Conservation (phyloP, 1,140 invertebrate species). For the Cepaea nemoralis region DNA sequence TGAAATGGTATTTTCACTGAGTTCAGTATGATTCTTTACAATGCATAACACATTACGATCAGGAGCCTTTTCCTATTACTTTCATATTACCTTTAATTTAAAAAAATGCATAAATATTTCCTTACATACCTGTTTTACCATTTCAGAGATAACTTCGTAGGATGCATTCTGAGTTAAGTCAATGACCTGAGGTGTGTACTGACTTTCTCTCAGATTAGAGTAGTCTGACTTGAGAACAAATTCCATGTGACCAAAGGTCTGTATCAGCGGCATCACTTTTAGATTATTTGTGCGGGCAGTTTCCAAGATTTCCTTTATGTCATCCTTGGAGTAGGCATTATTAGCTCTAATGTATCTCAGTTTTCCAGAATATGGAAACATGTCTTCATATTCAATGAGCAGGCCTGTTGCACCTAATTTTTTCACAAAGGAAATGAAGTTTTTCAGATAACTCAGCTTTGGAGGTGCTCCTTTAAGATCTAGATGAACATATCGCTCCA, state of each 20-base stretch:
- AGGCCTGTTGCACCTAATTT: slow-evolving; percentile 87
- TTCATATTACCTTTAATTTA: too few species aligned
- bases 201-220: slow-evolving; percentile 82
- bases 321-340: slow-evolving; percentile 63
- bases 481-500: slow-evolving; percentile 57
- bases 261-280: slow-evolving; percentile 89
- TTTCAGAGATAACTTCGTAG: slow-evolving; percentile 79
- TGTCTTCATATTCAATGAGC: slow-evolving; percentile 95
- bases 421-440: slow-evolving; percentile 77
- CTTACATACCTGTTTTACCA: slow-evolving; percentile 81
- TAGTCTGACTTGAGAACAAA: slow-evolving; percentile 87
- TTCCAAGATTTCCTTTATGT: slow-evolving; percentile 78
- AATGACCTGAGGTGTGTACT: slow-evolving; percentile 81
- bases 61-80: too few species aligned
- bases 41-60: too few species aligned
- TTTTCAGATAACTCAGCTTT: slow-evolving; percentile 54
- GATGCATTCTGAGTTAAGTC: slow-evolving; percentile 85
- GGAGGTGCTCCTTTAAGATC: slow-evolving; percentile 65
- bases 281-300: slow-evolving; percentile 79
- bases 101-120: neutral
- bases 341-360: slow-evolving; percentile 79
- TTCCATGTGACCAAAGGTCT: slow-evolving; percentile 90
- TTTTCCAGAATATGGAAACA: slow-evolving; percentile 88
- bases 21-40: too few species aligned
- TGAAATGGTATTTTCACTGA: too few species aligned